Evolutionary conservation across 2,888 invertebrate species (phyloP), one percentile per base, ranked within the genome.

Genomic region (Dynastes hyllus): DNA sequence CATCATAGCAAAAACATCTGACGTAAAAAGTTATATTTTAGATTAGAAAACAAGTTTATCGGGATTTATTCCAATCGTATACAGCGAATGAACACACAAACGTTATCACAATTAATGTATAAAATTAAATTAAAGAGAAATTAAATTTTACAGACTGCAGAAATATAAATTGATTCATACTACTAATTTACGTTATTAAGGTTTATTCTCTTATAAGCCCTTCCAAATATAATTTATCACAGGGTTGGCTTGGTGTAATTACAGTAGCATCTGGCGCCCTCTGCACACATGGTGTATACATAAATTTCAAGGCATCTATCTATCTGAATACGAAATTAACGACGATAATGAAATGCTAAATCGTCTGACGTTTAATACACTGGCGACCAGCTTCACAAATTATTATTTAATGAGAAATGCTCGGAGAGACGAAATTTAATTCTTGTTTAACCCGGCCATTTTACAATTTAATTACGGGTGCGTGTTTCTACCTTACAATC

Each of bases 301-400:
- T 58, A 58, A 16, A 61, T 63, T 27, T 8, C 32, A 63, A 32
- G 2, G 13, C 32, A 63, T 13, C 27, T 9, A 11, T 32, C 13
- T 29, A 63, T 63, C 11, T 13, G 32, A 63, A 29, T 63, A 29
- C n/a, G 29, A 27, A 63, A 63, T 32, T 63, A 29, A 63, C 29
- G 32, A 11, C 29, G 63, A 63, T 63, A 63, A 63, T 63, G 63
- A 63, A 63, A 63, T 32, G 11, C n/a, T 29, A 63, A 63, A 29
- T 63, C 29, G 29, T 2, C 13, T 13, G 29, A 63, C 32, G 29
- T 32, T 63, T 27, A 63, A 63, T 29, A 29, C 29, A 63, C 4
- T 13, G 11, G 29, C 63, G 27, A 63, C 29, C n/a, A 32, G 29
- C 32, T 32, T 32, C 27, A 32, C 63, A 32, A 63, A 63, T 63